Percentiles rank a stretch among this genome's conserved stretches.
Evolutionary conservation across 2,797 vertebrate genomes (phyloP).

Genomic region (Hydrophis major): DNA sequence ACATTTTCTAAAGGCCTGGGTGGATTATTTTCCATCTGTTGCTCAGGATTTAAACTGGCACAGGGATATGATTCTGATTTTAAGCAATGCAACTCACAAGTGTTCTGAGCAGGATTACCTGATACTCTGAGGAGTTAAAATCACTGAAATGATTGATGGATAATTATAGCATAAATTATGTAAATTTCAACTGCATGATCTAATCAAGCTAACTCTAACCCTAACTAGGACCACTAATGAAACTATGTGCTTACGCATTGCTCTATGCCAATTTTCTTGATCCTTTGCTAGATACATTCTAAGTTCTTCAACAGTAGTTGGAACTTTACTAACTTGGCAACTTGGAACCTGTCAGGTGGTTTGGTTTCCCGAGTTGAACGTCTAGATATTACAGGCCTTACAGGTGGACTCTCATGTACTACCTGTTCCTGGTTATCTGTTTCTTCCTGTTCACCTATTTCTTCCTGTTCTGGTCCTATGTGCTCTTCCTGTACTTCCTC

Average conservation of each 20-base stretch:
- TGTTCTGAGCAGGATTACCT: neutral
- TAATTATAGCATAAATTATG: neutral
- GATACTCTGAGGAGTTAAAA: neutral
- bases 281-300: too few species aligned
- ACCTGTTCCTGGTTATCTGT: too few species aligned
- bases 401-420: too few species aligned
- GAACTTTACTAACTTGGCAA: too few species aligned
- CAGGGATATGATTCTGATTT: neutral
- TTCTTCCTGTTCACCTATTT: too few species aligned
- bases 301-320: too few species aligned
- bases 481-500: too few species aligned
- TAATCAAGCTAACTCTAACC: neutral
- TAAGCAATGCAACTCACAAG: neutral
- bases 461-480: too few species aligned
- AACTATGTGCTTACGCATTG: neutral
- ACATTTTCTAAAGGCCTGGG: neutral
- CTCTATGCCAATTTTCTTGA: too few species aligned
- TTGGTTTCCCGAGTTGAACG: too few species aligned
- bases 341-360: too few species aligned
- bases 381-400: too few species aligned
- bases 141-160: neutral
- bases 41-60: neutral
- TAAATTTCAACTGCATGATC: neutral
- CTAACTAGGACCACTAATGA: neutral
- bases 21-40: neutral